A percentile compares a stretch with the other conserved stretches of the same genome.
phyloP scores from a whole-genome alignment of 2,797 vertebrate genomes.

The Gorsachius magnificus region DNA sequence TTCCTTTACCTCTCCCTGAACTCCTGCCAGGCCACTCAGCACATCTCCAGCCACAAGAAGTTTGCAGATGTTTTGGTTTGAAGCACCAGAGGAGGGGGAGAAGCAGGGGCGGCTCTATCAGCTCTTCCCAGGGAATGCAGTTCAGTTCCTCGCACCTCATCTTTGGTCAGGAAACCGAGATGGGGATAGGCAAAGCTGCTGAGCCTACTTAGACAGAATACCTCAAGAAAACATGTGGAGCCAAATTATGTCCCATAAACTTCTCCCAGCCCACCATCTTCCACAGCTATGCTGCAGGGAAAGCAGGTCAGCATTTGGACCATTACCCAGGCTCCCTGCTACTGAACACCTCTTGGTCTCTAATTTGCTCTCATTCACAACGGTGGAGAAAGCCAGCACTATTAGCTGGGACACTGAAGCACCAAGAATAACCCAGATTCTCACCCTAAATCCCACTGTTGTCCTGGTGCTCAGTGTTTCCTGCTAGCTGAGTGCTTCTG shows the following conservation, averaged over 20 bases:
- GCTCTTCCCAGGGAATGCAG: constrained; percentile 43
- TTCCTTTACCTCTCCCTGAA: constrained; percentile 59
- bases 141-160: constrained; percentile 53
- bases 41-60: constrained; percentile 64
- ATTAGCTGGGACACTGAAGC: background rate
- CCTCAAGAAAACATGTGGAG: background rate
- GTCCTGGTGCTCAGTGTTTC: background rate
- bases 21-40: constrained; percentile 62
- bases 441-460: background rate
- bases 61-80: constrained; percentile 63
- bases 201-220: constrained; percentile 40
- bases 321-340: background rate
- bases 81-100: constrained; percentile 22
- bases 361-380: rapidly evolving
- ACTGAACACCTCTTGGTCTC: background rate
- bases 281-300: background rate
- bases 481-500: background rate
- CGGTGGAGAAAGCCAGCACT: background rate
- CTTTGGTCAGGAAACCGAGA: constrained; percentile 58
- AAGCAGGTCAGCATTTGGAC: background rate
- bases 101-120: constrained; percentile 40
- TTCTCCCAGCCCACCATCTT: background rate
- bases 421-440: background rate
- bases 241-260: constrained; percentile 3
- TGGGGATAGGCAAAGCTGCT: constrained; percentile 57